phyloP scores from a whole-genome alignment of 2,888 invertebrate species.

The Thereva nobilitata region DNA sequence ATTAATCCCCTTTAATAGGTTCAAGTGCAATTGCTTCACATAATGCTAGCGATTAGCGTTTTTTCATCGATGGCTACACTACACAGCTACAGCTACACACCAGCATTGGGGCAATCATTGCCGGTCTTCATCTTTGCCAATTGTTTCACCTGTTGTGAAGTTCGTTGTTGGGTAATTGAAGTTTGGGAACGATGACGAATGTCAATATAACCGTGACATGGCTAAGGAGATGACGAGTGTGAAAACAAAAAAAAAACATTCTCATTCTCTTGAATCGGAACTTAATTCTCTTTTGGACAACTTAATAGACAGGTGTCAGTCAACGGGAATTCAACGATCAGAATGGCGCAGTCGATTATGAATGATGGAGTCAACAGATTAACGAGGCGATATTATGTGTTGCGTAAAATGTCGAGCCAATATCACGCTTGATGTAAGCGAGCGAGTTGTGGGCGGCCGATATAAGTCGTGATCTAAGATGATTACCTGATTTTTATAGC shows the following conservation, averaged over 20 bases:
- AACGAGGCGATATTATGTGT: not conserved
- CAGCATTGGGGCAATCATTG: not conserved
- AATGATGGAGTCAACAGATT: not conserved
- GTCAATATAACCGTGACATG: slow-evolving; percentile 4
- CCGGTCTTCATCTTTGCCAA: slow-evolving; percentile 4
- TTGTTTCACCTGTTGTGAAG: slow-evolving; percentile 12
- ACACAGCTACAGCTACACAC: not conserved
- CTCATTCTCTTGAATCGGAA: not conserved
- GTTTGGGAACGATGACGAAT: not conserved
- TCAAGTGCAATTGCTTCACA: slow-evolving; percentile 13
- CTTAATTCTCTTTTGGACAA: not conserved
- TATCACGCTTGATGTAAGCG: too few relatives aligned
- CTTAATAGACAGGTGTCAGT: slow-evolving; percentile 10
- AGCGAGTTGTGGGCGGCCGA: too few relatives aligned
- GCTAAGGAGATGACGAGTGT: not conserved
- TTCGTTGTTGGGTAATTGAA: slow-evolving; percentile 10
- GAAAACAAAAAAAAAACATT: not conserved
- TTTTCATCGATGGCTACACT: not conserved
- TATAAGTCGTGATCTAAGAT: too few relatives aligned
- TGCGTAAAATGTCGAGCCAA: not conserved
- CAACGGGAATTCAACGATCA: not conserved
- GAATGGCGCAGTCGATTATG: not conserved
- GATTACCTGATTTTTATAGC: too few relatives aligned
- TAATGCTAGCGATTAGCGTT: not conserved
- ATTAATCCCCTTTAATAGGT: slow-evolving; percentile 18